Base-by-base conservation (phyloP, 2,888 invertebrate genomes). In the Holacanthella duospinosa region DNA sequence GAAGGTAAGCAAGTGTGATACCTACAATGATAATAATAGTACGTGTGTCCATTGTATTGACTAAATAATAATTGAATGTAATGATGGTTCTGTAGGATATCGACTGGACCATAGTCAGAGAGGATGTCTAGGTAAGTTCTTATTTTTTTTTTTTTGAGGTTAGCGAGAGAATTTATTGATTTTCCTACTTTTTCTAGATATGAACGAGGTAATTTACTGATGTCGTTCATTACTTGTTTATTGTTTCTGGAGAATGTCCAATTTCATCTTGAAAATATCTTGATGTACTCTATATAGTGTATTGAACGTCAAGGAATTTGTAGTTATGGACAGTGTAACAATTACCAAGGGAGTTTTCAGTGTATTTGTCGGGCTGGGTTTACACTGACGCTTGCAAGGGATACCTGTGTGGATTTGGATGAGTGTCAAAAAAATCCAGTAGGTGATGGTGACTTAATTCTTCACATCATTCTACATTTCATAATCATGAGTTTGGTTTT, bases 391-490 rank as follows among this genome's bases (percentile, higher is more conserved):
- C 79, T 83, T 0, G 79, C 82, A 29, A 77, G 84, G 55, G 85
- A 85, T 71, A 83, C 80, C 62, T 88, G 88, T 85, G 86, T 74
- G 84, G 92, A 78, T 89, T 90, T 78, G 89, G 91, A 75, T 79
- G 82, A 0, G 81, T 82, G 63, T 78, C 81, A 69, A 64, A 65
- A 64, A 67, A 75, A 86, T 68, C 82, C 77, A 0, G 85, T 85
- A 68, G 6, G 36, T 36, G 9, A 36, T n/a, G n/a, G n/a, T n/a
- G n/a, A n/a, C n/a, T n/a, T n/a, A n/a, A n/a, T n/a, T n/a, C n/a
- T n/a, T n/a, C n/a, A n/a, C n/a, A n/a, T n/a, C n/a, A n/a, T n/a
- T n/a, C 36, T 9, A 36, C 36, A 36, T 36, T 36, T 36, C 36
- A 36, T 36, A 36, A 36, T 36, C 36, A 36, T 4, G 21, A 36